A percentile compares a stretch with the other conserved stretches of the same genome.
These are phyloP conservation scores for Drosophila malerkotliana DNA, from an alignment of 1,140 invertebrate genomes.

Conservation along the genomic window DNA sequence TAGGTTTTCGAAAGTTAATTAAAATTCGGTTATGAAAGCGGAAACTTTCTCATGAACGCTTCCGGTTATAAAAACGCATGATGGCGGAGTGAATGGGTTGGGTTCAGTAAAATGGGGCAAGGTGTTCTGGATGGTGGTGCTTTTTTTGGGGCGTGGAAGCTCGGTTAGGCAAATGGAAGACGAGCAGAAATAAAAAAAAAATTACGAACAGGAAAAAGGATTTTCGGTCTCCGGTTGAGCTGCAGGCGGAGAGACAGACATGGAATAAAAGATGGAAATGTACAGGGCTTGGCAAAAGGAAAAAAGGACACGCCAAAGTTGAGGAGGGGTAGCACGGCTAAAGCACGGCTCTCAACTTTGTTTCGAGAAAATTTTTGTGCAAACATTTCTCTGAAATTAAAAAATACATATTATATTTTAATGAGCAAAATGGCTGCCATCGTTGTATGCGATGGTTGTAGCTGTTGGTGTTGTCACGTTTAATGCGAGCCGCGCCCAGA, in stretches of 20 bases:
- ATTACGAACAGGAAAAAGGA: slow-evolving; percentile 36
- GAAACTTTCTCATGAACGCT: slow-evolving; percentile 84
- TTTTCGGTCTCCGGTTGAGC: slow-evolving; percentile 44
- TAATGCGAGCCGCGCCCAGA: slow-evolving; percentile 73
- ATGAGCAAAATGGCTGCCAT: slow-evolving; percentile 82
- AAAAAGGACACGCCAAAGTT: slow-evolving; percentile 14
- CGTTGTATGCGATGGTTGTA: slow-evolving; percentile 11
- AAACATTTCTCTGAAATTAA: slow-evolving; percentile 84
- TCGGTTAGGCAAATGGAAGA: slow-evolving; percentile 63
- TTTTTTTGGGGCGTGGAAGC: slow-evolving; percentile 4
- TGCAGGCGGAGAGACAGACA: slow-evolving; percentile 53
- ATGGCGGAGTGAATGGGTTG: slow-evolving; percentile 43
- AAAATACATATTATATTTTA: slow-evolving; percentile 84
- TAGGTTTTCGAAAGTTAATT: slow-evolving; percentile 84
- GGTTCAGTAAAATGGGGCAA: slow-evolving; percentile 3
- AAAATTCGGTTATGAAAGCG: slow-evolving; percentile 84
- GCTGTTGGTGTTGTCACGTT: slow-evolving; percentile 69
- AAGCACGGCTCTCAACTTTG: slow-evolving; percentile 65
- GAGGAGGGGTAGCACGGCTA: neutral
- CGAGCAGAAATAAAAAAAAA: slow-evolving; percentile 18
- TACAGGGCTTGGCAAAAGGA: slow-evolving; percentile 16
- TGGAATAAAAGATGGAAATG: slow-evolving; percentile 52
- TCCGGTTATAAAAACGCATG: slow-evolving; percentile 80
- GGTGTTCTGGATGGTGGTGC: slow-evolving; percentile 5
- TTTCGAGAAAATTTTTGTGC: slow-evolving; percentile 83